Conservation (phyloP, 2,113 vertebrate species). For the Lipophrys pholis region DNA sequence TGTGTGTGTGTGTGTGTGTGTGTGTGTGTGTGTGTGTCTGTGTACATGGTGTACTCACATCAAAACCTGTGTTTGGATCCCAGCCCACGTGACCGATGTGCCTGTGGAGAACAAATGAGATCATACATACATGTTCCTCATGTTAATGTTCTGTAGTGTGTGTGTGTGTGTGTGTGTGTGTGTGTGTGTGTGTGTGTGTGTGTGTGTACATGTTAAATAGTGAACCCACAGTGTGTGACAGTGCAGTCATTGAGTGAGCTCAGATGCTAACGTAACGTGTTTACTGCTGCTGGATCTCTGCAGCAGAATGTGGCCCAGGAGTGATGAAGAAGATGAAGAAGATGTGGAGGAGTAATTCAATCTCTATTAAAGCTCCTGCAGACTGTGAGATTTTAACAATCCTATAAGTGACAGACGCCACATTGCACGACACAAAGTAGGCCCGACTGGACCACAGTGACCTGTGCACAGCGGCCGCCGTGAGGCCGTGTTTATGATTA, state of each 20-base stretch:
- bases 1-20: constrained; percentile 31
- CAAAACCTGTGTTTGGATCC: constrained; percentile 99
- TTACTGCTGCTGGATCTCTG: constrained; percentile 11
- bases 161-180: constrained; percentile 17
- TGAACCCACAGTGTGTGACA: constrained; percentile 24
- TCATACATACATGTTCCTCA: constrained; percentile 17
- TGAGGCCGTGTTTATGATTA: no score
- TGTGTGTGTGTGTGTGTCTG: constrained; percentile 25
- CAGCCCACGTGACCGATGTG: constrained; percentile 99
- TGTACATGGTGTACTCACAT: constrained; percentile 88
- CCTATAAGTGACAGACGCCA: no score
- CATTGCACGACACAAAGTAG: no score
- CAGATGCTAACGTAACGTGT: constrained; percentile 30
- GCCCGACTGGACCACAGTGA: no score
- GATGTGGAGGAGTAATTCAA: no score
- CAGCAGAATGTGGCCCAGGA: not conserved
- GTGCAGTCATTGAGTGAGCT: constrained; percentile 48
- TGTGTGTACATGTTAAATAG: constrained; percentile 32
- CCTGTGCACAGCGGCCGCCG: no score
- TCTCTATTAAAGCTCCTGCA: no score
- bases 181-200: constrained; percentile 7
- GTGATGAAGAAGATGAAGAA: no score
- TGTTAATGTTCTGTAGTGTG: constrained; percentile 19
- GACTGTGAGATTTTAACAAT: no score
- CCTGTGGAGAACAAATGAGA: constrained; percentile 79